phyloP scores from a whole-genome alignment of 2,797 vertebrate genomes.

The Silurus aristotelis region DNA sequence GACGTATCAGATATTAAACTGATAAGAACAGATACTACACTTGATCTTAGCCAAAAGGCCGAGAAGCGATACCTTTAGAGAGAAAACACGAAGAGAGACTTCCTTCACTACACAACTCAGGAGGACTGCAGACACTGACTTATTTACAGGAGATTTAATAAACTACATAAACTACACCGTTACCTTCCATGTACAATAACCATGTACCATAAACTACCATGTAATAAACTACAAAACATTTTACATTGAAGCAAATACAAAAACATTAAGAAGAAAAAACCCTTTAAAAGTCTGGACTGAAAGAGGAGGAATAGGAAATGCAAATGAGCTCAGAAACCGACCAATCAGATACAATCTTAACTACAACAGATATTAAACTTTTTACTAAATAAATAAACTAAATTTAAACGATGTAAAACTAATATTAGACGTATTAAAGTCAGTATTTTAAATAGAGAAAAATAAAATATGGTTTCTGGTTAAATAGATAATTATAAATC shows the following conservation, averaged over 20 bases:
- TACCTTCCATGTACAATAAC: too few relatives aligned
- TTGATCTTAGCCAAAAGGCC: slow-evolving; percentile 56
- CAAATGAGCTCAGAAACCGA: too few relatives aligned
- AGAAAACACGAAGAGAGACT: background rate
- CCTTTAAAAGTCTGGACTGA: too few relatives aligned
- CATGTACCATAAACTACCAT: too few relatives aligned
- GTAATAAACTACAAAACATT: too few relatives aligned
- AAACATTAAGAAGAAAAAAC: too few relatives aligned
- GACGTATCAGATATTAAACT: slow-evolving; percentile 64
- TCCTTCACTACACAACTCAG: background rate
- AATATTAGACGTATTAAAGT: background rate
- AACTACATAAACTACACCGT: background rate
- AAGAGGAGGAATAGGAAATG: too few relatives aligned
- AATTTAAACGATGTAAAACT: too few relatives aligned
- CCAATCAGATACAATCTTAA: too few relatives aligned
- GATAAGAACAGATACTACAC: slow-evolving; percentile 60
- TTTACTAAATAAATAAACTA: too few relatives aligned
- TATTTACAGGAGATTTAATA: background rate
- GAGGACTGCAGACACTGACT: background rate
- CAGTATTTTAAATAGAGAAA: background rate
- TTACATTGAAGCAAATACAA: too few relatives aligned
- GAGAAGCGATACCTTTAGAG: background rate
- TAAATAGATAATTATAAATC: background rate
- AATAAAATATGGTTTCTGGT: background rate
- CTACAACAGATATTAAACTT: too few relatives aligned